phyloP scores from a whole-genome alignment of 2,113 vertebrate species.

The Halcyon malimbica region DNA sequence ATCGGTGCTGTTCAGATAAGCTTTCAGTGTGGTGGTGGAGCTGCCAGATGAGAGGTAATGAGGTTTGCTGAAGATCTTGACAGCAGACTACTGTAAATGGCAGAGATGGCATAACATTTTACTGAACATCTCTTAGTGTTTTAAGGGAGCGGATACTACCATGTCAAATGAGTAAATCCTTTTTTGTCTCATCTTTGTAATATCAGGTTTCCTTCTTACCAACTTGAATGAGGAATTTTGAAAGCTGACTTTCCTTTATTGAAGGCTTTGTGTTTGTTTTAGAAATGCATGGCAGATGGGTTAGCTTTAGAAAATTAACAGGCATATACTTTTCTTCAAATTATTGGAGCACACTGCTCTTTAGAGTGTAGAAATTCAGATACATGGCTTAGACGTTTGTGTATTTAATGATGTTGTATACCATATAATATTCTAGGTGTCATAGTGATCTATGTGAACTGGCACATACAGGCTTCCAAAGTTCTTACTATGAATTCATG shows the following conservation, averaged over 20 bases:
- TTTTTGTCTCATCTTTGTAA: neutral
- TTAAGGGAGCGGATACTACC: neutral
- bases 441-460: neutral
- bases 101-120: neutral
- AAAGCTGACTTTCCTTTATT: neutral
- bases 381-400: neutral
- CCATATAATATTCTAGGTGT: neutral
- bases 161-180: neutral
- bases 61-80: constrained; percentile 13
- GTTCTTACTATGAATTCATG: neutral
- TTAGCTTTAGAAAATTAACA: neutral
- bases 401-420: neutral
- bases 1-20: neutral
- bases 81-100: neutral
- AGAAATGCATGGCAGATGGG: neutral
- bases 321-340: neutral
- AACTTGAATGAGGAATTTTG: neutral
- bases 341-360: neutral
- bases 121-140: constrained; percentile 1
- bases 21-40: neutral
- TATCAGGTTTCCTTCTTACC: neutral
- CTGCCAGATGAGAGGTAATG: neutral
- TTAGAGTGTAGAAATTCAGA: neutral
- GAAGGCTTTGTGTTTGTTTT: neutral
- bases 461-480: neutral